Evolutionary conservation across 2,113 vertebrate species (phyloP), one percentile per base, ranked within the genome.

Genomic region (Oenanthe oenanthe): DNA sequence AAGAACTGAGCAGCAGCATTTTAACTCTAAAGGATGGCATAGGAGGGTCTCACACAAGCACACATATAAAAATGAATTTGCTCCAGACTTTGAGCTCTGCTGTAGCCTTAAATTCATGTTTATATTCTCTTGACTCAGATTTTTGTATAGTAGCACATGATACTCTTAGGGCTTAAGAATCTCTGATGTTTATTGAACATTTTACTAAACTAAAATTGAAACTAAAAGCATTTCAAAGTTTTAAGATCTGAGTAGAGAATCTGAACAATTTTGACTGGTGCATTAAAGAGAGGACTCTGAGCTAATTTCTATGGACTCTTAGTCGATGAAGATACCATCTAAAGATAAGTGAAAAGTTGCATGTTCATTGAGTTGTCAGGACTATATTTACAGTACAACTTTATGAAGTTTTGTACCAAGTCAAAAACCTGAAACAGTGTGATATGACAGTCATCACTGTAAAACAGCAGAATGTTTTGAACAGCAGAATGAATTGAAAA

Each of bases 401-500:
- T 85, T 1, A 53, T 43, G 34, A 13, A 70, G 28, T 89, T 88
- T 73, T 90, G 12, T 57, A 40, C 24, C 77, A 21, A 36, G 42
- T 74, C 28, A 85, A 36, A 89, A 84, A 53, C 36, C 31, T 70
- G 56, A 57, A 92, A 40, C 0, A 0, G 36, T 40, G 24, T 36
- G 28, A 21, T 66, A 18, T 1, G 3, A 45, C 18, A 28, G 9
- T 38, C 38, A 31, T 26, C 19, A 7, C 10, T 53, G n/a, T 85
- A 58, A 88, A 73, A 63, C 63, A 48, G 32, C 29, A 36, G 28
- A 28, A 51, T 50, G 34, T 67, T 88, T 62, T 61, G 79, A 40
- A n/a, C n/a, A n/a, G n/a, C n/a, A n/a, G n/a, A n/a, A 54, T 34
- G 53, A 76, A n/a, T 60, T 89, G 40, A 76, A 91, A 92, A 83